Percentiles rank a stretch among this genome's conserved stretches.
Conservation (phyloP, 2,113 vertebrate species). For the Sialia sialis region DNA sequence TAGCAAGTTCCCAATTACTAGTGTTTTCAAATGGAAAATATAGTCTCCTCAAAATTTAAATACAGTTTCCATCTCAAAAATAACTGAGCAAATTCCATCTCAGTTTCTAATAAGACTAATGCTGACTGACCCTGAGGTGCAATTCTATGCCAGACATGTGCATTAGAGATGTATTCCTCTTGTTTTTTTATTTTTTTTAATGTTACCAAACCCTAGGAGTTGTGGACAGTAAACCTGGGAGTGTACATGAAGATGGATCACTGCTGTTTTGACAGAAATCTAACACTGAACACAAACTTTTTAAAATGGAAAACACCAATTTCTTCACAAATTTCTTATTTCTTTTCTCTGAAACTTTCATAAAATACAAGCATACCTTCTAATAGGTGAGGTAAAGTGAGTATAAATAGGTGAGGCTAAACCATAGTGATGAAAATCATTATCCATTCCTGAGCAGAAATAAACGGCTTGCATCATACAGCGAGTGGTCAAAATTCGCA, state of each 20-base stretch:
- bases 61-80: background rate
- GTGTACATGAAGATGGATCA: background rate
- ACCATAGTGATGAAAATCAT: constrained; percentile 95
- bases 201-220: background rate
- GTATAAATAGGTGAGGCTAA: constrained; percentile 96
- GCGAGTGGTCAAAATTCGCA: constrained; percentile 92
- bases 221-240: background rate
- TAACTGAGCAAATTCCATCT: background rate
- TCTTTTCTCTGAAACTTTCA: background rate
- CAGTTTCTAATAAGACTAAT: background rate
- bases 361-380: constrained; percentile 80
- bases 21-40: background rate
- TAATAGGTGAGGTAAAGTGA: constrained; percentile 97
- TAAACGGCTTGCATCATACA: constrained; percentile 99
- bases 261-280: background rate
- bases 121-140: background rate
- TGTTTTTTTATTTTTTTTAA: background rate
- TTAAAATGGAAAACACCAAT: background rate
- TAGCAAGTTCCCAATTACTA: background rate
- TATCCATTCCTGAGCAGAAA: constrained; percentile 98
- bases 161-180: background rate
- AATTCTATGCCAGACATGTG: background rate
- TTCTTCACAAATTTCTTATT: background rate
- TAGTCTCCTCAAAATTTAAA: background rate
- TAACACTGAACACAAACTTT: background rate